Percentiles rank a stretch among this genome's conserved stretches.
Evolutionary conservation across 2,888 invertebrate species (phyloP).

Genomic region (Tinea trinotella): DNA sequence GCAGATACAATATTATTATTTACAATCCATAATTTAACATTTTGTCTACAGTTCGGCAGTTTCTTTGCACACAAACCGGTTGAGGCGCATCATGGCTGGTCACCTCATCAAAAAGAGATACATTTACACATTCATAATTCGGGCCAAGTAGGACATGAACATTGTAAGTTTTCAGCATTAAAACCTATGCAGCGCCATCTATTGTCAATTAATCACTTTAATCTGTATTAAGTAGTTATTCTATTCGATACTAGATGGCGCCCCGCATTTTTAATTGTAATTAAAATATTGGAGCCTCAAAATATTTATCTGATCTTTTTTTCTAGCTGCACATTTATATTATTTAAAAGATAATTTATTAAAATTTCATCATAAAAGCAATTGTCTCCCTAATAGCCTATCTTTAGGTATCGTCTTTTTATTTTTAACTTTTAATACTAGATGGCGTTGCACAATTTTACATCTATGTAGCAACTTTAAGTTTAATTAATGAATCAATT

Average conservation of each 20-base stretch:
- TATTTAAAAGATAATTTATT: no score
- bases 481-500: no score
- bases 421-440: no score
- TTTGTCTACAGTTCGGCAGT: slow-evolving; percentile 46
- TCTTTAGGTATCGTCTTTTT: no score
- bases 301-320: no score
- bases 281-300: no score
- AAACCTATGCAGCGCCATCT: slow-evolving; percentile 23
- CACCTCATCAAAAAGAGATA: slow-evolving; percentile 45
- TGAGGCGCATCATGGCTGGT: slow-evolving; percentile 21
- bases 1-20: no score
- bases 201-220: slow-evolving; percentile 18
- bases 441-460: no score
- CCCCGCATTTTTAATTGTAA: slow-evolving; percentile 16
- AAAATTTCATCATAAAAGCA: no score
- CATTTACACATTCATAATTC: slow-evolving; percentile 62
- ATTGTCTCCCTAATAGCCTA: no score
- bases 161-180: not conserved
- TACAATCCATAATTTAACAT: not conserved
- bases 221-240: not conserved
- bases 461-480: no score
- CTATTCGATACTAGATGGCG: slow-evolving; percentile 31
- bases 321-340: no score
- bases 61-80: slow-evolving; percentile 30
- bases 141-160: slow-evolving; percentile 29